Evolutionary conservation across 1,140 invertebrate species (phyloP).

Genomic region (Cherax destructor): DNA sequence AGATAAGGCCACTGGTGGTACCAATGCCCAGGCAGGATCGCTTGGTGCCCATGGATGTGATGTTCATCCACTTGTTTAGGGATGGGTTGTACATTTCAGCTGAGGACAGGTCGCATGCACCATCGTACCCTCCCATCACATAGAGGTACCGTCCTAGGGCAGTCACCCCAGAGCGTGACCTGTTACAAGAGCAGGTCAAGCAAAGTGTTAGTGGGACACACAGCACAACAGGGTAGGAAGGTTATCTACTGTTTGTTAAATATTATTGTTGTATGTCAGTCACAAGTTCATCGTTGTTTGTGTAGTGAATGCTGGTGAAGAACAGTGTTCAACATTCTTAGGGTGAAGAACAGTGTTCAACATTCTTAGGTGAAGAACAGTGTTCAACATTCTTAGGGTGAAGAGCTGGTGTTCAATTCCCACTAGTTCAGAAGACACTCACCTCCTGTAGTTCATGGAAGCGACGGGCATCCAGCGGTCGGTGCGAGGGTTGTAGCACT

Average conservation of each 20-base stretch:
- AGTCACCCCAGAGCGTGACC: constrained; percentile 81
- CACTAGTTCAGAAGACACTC: neutral
- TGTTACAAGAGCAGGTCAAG: neutral
- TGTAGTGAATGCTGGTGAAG: too few species aligned
- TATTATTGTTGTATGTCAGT: too few species aligned
- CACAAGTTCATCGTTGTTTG: too few species aligned
- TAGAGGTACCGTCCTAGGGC: constrained; percentile 88
- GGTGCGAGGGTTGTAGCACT: constrained; percentile 82
- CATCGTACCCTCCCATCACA: constrained; percentile 91
- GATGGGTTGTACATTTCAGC: constrained; percentile 86
- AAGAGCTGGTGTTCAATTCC: too few species aligned
- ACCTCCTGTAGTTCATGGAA: constrained; percentile 69
- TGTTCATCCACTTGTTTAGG: constrained; percentile 78
- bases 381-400: too few species aligned
- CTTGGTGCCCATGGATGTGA: constrained; percentile 86
- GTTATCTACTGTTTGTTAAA: neutral
- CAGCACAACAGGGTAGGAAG: neutral
- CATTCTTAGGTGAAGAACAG: too few species aligned
- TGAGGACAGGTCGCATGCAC: constrained; percentile 83
- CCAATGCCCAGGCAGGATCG: constrained; percentile 81
- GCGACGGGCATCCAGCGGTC: constrained; percentile 82
- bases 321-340: too few species aligned
- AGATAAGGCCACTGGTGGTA: constrained; percentile 67
- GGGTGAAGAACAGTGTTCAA: too few species aligned
- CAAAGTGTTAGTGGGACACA: neutral